Evolutionary conservation across 2,113 vertebrate species (phyloP), one percentile per base, ranked within the genome.

Genomic region (Oryzias melastigma): DNA sequence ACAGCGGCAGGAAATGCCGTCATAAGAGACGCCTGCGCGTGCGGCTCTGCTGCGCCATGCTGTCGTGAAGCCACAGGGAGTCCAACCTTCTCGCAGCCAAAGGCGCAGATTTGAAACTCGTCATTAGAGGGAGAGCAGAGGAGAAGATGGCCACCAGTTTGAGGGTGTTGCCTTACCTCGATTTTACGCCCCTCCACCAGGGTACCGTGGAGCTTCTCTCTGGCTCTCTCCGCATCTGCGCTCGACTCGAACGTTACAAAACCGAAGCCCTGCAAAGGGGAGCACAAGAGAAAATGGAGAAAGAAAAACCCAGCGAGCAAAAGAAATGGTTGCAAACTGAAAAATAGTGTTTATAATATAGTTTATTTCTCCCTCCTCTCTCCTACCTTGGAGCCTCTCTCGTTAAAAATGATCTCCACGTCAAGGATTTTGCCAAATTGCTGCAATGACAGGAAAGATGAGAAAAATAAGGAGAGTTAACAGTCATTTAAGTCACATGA

Each of bases 101-200:
- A 81, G 76, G 70, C 45, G 49, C 62, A 68, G 71, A 62, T 61
- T 77, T 83, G 62, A 72, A 66, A 58, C 58, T 73, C 54, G 83
- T 68, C 81, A 73, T 81, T 69, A 74, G 58, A 75, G 51, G 75
- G 83, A 71, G 62, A 78, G 84, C 71, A 44, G 67, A 71, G 76
- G 78, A 75, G 70, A 73, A 73, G 78, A 82, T 85, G 78, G 52
- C 71, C 63, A 66, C 67, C 42, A 46, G 69, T 71, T 57, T 15
- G 8, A 51, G 48, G 72, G 52, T 25, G 43, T 27, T 19, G 52
- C 59, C 71, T 88, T 87, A 99, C 97, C 96, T 99, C 97, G 83
- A 99, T 97, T 95, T 98, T 99, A 91, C 97, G 95, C 89, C 97
- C 97, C 92, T 99, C 97, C 91, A 99, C 96, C 92, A 99, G 92